Evolutionary conservation across 1,140 invertebrate species (phyloP).

Genomic region (Lordiphosa clarofinis): DNA sequence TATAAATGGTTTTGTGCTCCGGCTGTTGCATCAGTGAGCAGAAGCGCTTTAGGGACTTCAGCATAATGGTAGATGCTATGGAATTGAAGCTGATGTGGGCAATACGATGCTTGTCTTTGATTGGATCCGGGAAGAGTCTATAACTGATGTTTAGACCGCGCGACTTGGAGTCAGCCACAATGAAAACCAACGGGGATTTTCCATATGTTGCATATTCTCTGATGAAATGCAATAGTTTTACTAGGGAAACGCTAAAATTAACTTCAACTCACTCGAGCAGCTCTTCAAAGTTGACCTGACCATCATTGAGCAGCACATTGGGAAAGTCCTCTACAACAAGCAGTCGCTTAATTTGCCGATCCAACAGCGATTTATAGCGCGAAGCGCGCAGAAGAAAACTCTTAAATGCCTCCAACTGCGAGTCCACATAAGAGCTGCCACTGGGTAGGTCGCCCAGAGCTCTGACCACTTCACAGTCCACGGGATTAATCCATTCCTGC

Average conservation of each 20-base stretch:
- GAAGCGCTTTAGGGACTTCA: conserved; percentile 84
- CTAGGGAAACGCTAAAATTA: too few relatives aligned
- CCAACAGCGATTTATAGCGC: conserved; percentile 84
- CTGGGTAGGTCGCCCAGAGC: conserved; percentile 48
- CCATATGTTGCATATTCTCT: conserved; percentile 83
- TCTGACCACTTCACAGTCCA: conserved; percentile 81
- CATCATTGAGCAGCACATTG: conserved; percentile 84
- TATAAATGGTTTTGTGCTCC: conserved; percentile 80
- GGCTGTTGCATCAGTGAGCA: conserved; percentile 80
- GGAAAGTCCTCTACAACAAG: conserved; percentile 88
- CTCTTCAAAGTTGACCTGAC: conserved; percentile 82
- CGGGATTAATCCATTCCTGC: conserved; percentile 87
- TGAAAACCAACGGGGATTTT: conserved; percentile 86
- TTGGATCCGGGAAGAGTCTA: conserved; percentile 83
- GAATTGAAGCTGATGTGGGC: conserved; percentile 85
- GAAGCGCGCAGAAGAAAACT: conserved; percentile 86
- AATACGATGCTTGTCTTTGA: conserved; percentile 83
- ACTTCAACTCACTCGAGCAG: conserved; percentile 83
- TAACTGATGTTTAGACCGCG: conserved; percentile 82
- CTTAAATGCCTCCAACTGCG: conserved; percentile 84
- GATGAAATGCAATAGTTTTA: conserved; percentile 51
- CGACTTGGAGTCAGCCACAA: conserved; percentile 84
- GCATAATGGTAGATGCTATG: conserved; percentile 83
- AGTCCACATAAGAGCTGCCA: conserved; percentile 79
- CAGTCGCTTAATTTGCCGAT: conserved; percentile 80